Evolutionary conservation across 2,797 vertebrate genomes (phyloP), one percentile per base, ranked within the genome.

Genomic region (Synaphobranchus kaupii): DNA sequence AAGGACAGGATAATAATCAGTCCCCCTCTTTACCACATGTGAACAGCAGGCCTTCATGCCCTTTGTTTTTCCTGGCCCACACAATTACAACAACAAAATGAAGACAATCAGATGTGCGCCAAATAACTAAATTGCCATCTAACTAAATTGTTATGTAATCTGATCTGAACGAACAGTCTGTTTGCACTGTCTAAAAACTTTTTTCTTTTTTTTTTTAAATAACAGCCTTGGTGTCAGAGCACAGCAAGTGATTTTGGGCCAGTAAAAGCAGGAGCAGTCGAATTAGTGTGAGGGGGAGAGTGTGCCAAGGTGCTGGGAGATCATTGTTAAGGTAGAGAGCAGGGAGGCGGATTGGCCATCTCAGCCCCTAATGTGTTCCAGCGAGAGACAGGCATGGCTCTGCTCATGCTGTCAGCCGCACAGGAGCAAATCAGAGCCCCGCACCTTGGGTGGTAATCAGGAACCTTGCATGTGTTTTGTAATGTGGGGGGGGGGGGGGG

Each of bases 401-500:
- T 17, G 39, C 84, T 60, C 12, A 4, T 22, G 66, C 48, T 25
- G 28, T 68, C 28, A 52, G 25, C 48, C 66, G 17, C 81, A 47
- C 39, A 76, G 80, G 80, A 52, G 60, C 81, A 54, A 60, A 73
- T 86, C 87, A 25, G 31, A 63, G 80, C 63, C 15, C n/a, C 54
- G 20, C 63, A 7, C 52, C 78, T 81, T 15, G 82, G 87, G 88
- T 85, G 88, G 88, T 88, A 88, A 88, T 86, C 71, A 86, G 85
- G 85, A 48, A 48, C 22, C 63, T 76, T 68, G 80, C 63, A 50
- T 88, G 85, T 28, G 66, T 66, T 50, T 80, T 83, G 71, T 87
- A 50, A 87, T 76, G 66, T 58, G 12, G 34, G 66, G 50, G 60
- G 80, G 34, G 34, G 58, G 78, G 39, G 80, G 58, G 34, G 34